Evolutionary conservation across 2,113 vertebrate species (phyloP).

Genomic region (Colinus virginianus): DNA sequence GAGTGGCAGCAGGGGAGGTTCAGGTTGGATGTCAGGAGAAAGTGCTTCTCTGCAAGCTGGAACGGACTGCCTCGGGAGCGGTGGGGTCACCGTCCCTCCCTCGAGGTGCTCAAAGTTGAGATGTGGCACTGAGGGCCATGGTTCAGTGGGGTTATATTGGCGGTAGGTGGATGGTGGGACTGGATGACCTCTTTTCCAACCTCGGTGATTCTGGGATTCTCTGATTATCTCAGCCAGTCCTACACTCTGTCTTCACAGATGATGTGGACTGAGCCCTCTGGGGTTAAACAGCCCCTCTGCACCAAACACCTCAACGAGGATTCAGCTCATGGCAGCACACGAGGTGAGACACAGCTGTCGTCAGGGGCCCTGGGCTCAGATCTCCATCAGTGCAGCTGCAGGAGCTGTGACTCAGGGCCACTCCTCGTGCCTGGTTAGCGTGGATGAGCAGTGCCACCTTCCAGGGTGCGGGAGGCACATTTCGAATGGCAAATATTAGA

Average conservation of each 20-base stretch:
- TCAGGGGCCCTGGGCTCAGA: neutral
- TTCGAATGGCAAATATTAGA: neutral
- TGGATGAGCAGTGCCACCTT: rapidly evolving
- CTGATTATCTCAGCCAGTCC: neutral
- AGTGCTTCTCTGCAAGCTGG: too few relatives aligned
- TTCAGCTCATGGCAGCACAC: neutral
- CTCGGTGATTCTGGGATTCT: too few relatives aligned
- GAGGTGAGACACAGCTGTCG: neutral
- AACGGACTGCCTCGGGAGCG: too few relatives aligned
- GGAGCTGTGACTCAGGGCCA: neutral
- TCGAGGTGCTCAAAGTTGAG: too few relatives aligned
- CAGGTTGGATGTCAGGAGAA: too few relatives aligned
- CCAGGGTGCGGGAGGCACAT: rapidly evolving
- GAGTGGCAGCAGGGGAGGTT: too few relatives aligned
- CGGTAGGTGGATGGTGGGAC: too few relatives aligned
- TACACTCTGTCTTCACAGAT: neutral
- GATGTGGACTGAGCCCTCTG: neutral
- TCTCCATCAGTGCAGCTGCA: neutral
- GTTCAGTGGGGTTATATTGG: too few relatives aligned
- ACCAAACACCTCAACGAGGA: neutral
- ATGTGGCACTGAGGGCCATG: too few relatives aligned
- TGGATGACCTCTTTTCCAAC: too few relatives aligned
- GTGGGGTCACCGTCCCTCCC: too few relatives aligned
- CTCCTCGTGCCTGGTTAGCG: neutral
- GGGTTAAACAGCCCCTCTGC: neutral